Conservation (phyloP, 2,797 vertebrate species). For the Gobio occitaniae region DNA sequence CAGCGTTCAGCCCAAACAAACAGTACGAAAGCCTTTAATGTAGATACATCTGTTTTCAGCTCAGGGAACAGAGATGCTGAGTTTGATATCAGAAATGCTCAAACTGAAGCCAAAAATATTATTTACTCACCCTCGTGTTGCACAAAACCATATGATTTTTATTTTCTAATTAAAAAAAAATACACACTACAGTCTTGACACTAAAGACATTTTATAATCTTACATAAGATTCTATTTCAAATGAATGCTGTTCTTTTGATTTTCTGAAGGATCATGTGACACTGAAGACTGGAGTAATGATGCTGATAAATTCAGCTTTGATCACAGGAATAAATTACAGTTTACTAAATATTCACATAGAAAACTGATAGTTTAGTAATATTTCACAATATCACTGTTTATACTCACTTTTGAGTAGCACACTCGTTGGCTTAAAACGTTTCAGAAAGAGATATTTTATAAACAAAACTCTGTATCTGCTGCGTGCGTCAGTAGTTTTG, state of each 20-base stretch:
- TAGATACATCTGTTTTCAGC: conserved; percentile 4
- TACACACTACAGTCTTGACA: neutral
- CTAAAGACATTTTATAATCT: neutral
- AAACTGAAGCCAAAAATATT: neutral
- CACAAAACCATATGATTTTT: neutral
- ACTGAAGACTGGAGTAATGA: neutral
- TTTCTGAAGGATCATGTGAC: neutral
- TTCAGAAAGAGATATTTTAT: neutral
- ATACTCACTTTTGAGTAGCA: neutral
- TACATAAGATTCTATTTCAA: neutral
- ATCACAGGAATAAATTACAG: neutral
- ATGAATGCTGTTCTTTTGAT: neutral
- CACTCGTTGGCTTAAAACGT: neutral
- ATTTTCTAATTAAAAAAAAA: neutral
- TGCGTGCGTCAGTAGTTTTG: neutral
- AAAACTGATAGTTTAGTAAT: neutral
- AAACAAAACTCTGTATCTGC: neutral
- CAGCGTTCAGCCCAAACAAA: conserved; percentile 86
- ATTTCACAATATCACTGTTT: neutral
- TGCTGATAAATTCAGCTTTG: neutral
- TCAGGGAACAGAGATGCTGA: neutral
- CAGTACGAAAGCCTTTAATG: conserved; percentile 78
- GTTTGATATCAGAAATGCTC: neutral
- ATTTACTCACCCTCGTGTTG: neutral
- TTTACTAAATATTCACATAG: neutral